Evolutionary conservation across 2,113 vertebrate genomes (phyloP).

Genomic region (Taurulus bubalis): DNA sequence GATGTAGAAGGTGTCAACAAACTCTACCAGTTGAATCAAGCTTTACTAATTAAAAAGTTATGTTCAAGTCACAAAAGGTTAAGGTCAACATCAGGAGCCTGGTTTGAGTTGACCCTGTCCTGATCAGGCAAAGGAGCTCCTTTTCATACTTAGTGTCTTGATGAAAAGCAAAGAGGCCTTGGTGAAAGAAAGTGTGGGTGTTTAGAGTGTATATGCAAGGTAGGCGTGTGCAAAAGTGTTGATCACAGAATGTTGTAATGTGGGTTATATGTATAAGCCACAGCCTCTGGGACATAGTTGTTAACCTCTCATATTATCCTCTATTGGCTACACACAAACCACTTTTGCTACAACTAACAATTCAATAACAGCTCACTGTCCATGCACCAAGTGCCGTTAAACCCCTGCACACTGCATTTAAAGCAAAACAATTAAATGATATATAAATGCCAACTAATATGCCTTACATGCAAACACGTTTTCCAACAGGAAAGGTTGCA

Average conservation of each 20-base stretch:
- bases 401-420: neutral
- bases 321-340: neutral
- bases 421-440: neutral
- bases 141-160: neutral
- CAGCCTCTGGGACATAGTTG: neutral
- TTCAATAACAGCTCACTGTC: neutral
- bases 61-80: neutral
- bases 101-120: neutral
- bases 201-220: too few species aligned
- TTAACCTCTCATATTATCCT: neutral
- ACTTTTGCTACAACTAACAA: neutral
- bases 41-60: neutral
- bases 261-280: neutral
- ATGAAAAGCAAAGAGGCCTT: neutral
- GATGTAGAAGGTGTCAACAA: neutral
- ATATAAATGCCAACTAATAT: neutral
- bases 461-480: neutral
- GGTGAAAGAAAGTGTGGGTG: neutral
- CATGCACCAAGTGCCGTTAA: neutral
- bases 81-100: neutral
- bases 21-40: neutral
- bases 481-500: neutral
- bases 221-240: neutral
- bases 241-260: neutral
- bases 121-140: neutral